Conservation (phyloP, 2,113 vertebrate genomes). For the Pycnonotus jocosus region DNA sequence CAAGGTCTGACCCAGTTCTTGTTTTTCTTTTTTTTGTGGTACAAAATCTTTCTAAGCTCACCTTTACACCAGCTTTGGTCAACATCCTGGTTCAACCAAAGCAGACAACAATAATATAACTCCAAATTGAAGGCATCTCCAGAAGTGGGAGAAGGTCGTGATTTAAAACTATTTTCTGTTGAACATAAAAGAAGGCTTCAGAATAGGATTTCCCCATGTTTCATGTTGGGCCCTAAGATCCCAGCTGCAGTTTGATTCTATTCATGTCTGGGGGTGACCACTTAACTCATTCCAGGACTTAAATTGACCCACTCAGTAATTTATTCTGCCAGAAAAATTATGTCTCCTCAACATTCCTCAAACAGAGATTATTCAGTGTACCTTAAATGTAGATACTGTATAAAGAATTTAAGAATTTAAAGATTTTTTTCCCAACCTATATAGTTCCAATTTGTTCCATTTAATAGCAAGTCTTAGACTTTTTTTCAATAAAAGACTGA, state of each 20-base stretch:
- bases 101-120: neutral
- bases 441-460: neutral
- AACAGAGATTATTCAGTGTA: neutral
- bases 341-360: neutral
- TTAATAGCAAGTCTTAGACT: accelerated
- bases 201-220: neutral
- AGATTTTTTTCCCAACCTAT: neutral
- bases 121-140: neutral
- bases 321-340: neutral
- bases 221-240: neutral
- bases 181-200: neutral
- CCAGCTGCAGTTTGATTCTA: neutral
- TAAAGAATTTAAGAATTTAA: neutral
- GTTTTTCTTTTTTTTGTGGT: neutral
- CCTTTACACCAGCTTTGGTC: neutral
- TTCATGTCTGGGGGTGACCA: neutral
- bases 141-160: neutral
- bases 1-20: neutral
- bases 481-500: neutral
- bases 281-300: neutral
- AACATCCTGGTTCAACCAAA: neutral
- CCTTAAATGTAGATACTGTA: neutral
- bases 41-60: neutral
- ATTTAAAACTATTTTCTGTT: neutral
- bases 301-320: neutral